Conservation (phyloP, 2,113 vertebrate species). For the Symphodus melops region DNA sequence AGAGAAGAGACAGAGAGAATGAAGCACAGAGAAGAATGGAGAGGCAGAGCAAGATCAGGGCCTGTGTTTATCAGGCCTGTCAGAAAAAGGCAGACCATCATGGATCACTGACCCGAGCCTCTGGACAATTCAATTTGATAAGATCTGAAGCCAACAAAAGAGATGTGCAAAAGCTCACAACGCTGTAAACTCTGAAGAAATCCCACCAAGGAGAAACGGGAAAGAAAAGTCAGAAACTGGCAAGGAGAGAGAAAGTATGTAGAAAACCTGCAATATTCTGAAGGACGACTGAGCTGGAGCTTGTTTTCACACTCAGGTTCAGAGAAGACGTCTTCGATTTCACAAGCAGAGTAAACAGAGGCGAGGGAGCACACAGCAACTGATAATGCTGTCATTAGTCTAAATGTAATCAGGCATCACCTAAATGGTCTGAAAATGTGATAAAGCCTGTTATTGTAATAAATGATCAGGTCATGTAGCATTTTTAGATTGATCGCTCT, state of each 20-base stretch:
- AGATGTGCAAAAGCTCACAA: slow-evolving; percentile 39
- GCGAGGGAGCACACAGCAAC: not conserved
- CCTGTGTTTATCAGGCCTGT: slow-evolving; percentile 70
- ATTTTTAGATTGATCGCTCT: slow-evolving; percentile 49
- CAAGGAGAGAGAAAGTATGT: not conserved
- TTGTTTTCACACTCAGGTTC: not conserved
- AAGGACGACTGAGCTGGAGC: slow-evolving; percentile 3
- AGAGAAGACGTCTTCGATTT: slow-evolving; percentile 12
- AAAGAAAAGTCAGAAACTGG: not conserved
- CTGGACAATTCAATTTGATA: slow-evolving; percentile 65
- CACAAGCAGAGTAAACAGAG: slow-evolving; percentile 45
- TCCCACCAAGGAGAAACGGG: slow-evolving; percentile 19
- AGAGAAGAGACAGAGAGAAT: slow-evolving; percentile 3
- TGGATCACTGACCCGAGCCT: slow-evolving; percentile 66
- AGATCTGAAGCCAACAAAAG: slow-evolving; percentile 52
- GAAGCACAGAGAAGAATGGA: slow-evolving; percentile 14
- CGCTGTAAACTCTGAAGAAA: slow-evolving; percentile 45
- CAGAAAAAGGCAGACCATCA: slow-evolving; percentile 57
- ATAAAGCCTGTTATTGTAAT: slow-evolving; percentile 48
- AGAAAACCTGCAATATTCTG: not conserved
- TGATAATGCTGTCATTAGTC: slow-evolving; percentile 40
- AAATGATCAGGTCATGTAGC: slow-evolving; percentile 52
- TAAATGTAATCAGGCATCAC: slow-evolving; percentile 55
- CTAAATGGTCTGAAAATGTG: slow-evolving; percentile 52
- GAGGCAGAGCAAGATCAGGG: slow-evolving; percentile 57